A percentile compares a stretch with the other conserved stretches of the same genome.
These are phyloP conservation scores for Novumbra hubbsi DNA, from an alignment of 2,797 vertebrate genomes.

Conservation along the genomic window DNA sequence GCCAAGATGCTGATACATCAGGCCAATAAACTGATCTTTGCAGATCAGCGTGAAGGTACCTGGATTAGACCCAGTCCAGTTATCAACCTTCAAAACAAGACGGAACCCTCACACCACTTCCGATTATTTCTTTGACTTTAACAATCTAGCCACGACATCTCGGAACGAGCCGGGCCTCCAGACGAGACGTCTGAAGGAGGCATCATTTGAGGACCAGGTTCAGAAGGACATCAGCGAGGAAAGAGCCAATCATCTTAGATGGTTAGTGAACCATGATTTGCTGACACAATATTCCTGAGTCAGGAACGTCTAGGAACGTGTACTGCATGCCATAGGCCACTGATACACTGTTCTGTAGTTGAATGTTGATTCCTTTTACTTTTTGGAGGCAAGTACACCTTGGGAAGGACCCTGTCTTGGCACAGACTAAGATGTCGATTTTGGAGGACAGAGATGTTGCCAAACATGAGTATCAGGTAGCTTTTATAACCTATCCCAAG, in stretches of 20 bases:
- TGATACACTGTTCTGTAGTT: background rate
- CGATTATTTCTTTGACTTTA: background rate
- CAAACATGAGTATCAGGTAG: constrained; percentile 77
- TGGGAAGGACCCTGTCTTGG: constrained; percentile 76
- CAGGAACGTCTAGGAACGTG: background rate
- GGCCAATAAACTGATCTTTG: constrained; percentile 76
- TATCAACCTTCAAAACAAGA: background rate
- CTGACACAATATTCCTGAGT: no score
- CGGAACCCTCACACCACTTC: background rate
- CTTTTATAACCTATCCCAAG: background rate
- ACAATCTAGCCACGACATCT: constrained; percentile 65
- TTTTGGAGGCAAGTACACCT: constrained; percentile 76
- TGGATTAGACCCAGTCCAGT: background rate
- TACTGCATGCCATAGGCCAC: background rate
- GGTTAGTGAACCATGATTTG: constrained; percentile 62
- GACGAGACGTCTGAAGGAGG: constrained; percentile 82
- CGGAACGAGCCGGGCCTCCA: constrained; percentile 54
- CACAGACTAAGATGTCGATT: constrained; percentile 65
- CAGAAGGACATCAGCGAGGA: constrained; percentile 73
- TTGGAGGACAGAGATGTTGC: constrained; percentile 70
- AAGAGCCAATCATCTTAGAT: constrained; percentile 71
- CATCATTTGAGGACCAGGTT: constrained; percentile 78
- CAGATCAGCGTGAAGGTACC: constrained; percentile 81
- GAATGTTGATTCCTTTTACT: background rate
- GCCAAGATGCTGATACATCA: constrained; percentile 84